Base-by-base conservation (phyloP, 2,888 invertebrate species). In the Tyria jacobaeae region DNA sequence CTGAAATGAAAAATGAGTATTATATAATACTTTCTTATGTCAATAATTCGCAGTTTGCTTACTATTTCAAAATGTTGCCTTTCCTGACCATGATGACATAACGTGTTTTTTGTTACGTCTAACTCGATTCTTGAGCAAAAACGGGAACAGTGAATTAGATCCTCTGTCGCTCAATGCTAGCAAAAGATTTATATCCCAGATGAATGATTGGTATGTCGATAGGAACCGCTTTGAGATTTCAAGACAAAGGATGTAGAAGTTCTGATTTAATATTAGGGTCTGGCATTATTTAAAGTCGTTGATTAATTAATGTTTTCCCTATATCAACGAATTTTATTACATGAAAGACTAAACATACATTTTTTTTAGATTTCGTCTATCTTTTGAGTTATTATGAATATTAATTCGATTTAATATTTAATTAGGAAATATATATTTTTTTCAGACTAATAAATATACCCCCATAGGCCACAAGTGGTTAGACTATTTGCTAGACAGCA, bases 161-260 rank as follows among this genome's bases (percentile, higher is more conserved):
- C 86, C 84, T 85, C 84, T 83, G 87, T 86, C 84, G 84, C 80
- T 77, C 76, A 78, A 73, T 75, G 71, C 73, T 68, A 66, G 66
- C 75, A 81, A 80, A 85, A 87, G 89, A 90, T 90, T 89, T 87
- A 90, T 90, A 82, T 82, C 76, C 84, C 77, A 78, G 79, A 81
- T 81, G 84, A 85, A 84, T 83, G 83, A 86, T 84, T 79, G 85
- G 82, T 79, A 84, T 85, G 82, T 78, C 73, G 71, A 68, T 75
- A 67, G 68, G 71, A 82, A 79, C 76, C 68, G 74, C 79, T 82
- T 82, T 82, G 81, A 80, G 75, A 76, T 70, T 54, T 62, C 34
- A 68, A 64, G 57, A 80, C 79, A 80, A 77, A 75, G 70, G 66
- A 61, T 60, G 60, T 50, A 64, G 70, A 68, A 65, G 74, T 70